phyloP scores from a whole-genome alignment of 2,888 invertebrate species.

The Stenotaenia linearis region DNA sequence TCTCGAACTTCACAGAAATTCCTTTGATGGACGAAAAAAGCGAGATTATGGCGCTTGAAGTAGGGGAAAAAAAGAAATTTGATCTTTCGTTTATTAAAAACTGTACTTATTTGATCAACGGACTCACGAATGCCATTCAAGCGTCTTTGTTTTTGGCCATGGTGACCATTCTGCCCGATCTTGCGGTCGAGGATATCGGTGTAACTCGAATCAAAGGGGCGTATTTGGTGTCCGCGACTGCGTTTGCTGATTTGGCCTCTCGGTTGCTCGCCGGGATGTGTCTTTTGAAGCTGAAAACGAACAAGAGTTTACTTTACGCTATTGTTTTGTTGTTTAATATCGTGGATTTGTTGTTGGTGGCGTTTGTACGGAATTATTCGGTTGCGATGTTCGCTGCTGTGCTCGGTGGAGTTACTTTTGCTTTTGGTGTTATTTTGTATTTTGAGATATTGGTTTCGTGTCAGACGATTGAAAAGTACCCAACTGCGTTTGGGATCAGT shows the following conservation, averaged over 20 bases:
- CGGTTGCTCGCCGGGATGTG: neutral
- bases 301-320: neutral
- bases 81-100: neutral
- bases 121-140: neutral
- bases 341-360: neutral
- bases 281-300: neutral
- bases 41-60: neutral
- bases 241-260: neutral
- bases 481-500: neutral
- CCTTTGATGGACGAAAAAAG: neutral
- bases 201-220: neutral
- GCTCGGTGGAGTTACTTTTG: neutral
- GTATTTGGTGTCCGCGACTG: constrained; percentile 1
- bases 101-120: neutral
- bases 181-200: neutral
- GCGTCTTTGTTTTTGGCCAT: neutral
- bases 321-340: neutral
- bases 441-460: constrained; percentile 26
- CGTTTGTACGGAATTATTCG: neutral
- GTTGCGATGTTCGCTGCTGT: neutral
- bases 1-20: neutral
- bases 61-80: neutral
- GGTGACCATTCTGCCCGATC: constrained; percentile 14
- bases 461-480: neutral
- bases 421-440: constrained; percentile 1